Evolutionary conservation across 2,113 vertebrate genomes (phyloP), one percentile per base, ranked within the genome.

Genomic region (Ctenomys sociabilis): DNA sequence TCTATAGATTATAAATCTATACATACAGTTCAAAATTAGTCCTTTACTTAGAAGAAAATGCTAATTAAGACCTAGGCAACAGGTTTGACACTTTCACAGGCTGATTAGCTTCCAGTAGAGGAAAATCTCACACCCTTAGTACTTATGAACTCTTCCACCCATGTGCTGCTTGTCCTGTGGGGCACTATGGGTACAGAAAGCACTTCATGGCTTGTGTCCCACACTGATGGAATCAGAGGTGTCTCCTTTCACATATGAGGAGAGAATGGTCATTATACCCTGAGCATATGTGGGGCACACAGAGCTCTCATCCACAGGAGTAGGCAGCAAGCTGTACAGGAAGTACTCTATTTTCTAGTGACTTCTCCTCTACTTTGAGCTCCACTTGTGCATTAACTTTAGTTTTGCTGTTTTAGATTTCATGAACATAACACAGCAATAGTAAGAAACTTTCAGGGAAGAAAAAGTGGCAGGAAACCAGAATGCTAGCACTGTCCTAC

Each of bases 1-100:
- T 96, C 96, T 97, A 96, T 96, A 96, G 97, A 96, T 98, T 97
- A 98, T 97, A 95, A 96, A 97, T 97, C 97, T 97, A 97, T 98
- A 97, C 97, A 97, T 97, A 97, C 30, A 49, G 78, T 96, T 87
- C 95, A 85, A 93, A 96, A 97, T 94, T 87, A 96, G 95, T 95
- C 93, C 80, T 96, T 96, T 97, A 93, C 96, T 97, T 93, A 96
- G 92, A 97, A 63, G 84, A 97, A 90, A 93, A 92, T 37, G 95
- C 97, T 97, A 96, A 97, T 92, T 95, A 93, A 93, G 90, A 90
- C 96, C 97, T 97, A 95, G 93, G 85, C 72, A 91, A 82, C 7
- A 68, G 93, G 90, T 70, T 85, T 45, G 91, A 92, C 85, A 88
- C 92, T 90, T 97, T 73, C 78, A 82, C 70, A 93, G 95, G 92